Conservation (phyloP, 2,797 vertebrate genomes). For the Poeciliopsis presidionis region DNA sequence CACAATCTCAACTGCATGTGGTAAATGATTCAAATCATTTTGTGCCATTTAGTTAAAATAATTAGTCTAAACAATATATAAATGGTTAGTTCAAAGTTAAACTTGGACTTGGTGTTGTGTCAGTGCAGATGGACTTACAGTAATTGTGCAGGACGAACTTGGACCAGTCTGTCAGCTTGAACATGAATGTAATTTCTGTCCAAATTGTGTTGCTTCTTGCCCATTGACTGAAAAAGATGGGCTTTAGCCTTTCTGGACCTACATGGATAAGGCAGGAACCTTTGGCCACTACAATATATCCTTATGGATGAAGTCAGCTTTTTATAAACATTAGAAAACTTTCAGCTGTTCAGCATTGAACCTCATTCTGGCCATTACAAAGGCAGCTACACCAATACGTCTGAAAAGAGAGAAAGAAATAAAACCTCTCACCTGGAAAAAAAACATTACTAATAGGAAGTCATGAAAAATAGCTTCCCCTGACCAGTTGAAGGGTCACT, state of each 20-base stretch:
- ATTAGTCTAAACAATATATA: background rate
- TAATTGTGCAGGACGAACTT: background rate
- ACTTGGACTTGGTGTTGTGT: background rate
- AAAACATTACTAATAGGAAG: background rate
- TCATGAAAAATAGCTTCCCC: background rate
- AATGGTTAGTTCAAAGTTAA: background rate
- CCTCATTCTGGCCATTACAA: background rate
- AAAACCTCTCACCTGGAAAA: background rate
- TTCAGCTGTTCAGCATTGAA: background rate
- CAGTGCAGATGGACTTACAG: background rate
- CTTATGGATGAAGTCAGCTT: background rate
- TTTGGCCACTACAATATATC: background rate
- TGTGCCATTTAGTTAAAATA: background rate
- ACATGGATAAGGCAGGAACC: background rate
- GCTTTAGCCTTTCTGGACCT: no score
- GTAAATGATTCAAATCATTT: background rate
- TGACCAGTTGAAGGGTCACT: background rate
- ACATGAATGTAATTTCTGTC: background rate
- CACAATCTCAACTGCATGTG: background rate
- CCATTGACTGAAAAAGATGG: background rate
- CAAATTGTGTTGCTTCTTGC: background rate
- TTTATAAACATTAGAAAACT: background rate
- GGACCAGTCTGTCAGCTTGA: background rate
- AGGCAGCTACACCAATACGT: background rate
- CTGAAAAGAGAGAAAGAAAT: background rate